phyloP scores from a whole-genome alignment of 2,797 vertebrate species.

The Spinibarbus caldwelli region DNA sequence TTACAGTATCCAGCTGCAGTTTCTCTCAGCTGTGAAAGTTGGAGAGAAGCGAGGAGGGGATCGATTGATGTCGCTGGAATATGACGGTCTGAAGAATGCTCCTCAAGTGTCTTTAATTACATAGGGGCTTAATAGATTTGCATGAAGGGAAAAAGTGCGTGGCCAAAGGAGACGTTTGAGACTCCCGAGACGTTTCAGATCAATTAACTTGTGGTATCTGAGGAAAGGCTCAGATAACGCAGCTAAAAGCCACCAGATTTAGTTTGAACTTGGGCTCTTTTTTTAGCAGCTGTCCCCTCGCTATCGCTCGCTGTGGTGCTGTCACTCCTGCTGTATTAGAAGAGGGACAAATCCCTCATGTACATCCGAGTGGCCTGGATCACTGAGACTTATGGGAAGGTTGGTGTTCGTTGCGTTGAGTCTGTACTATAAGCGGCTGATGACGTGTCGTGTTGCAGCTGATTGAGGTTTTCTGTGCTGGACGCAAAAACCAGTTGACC shows the following conservation, averaged over 20 bases:
- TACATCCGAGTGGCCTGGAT: constrained; percentile 41
- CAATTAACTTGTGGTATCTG: constrained; percentile 62
- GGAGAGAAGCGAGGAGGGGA: constrained; percentile 28
- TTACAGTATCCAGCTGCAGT: constrained; percentile 72
- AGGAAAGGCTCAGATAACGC: constrained; percentile 58
- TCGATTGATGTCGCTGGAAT: constrained; percentile 44
- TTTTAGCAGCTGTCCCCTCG: constrained; percentile 59
- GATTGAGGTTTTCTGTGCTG: neutral
- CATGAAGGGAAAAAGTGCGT: constrained; percentile 33
- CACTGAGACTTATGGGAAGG: constrained; percentile 37
- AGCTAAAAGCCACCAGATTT: constrained; percentile 59
- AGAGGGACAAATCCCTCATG: constrained; percentile 47
- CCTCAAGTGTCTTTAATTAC: constrained; percentile 44
- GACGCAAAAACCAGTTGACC: neutral
- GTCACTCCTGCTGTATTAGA: constrained; percentile 52
- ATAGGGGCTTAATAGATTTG: constrained; percentile 42
- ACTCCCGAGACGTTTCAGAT: constrained; percentile 60
- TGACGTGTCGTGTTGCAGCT: neutral
- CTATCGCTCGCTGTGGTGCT: constrained; percentile 55
- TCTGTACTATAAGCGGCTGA: neutral
- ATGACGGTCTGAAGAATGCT: constrained; percentile 43
- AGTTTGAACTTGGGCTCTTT: constrained; percentile 58
- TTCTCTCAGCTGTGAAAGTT: constrained; percentile 49
- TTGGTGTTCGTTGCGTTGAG: neutral
- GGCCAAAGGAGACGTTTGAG: constrained; percentile 45